These are phyloP conservation scores for Andricus quercusramuli DNA, from an alignment of 2,888 invertebrate genomes.

Conservation along the genomic window DNA sequence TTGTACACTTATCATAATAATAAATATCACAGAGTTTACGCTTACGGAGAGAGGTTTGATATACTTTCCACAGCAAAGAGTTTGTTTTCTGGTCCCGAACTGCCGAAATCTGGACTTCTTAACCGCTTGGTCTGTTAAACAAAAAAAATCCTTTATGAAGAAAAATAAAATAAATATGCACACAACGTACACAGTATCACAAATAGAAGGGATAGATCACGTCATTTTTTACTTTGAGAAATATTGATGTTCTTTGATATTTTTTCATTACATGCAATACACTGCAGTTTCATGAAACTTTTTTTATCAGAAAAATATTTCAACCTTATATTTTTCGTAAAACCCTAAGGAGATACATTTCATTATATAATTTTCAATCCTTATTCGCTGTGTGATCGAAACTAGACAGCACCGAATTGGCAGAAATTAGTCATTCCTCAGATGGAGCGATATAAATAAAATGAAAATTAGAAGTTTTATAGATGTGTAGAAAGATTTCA, in stretches of 20 bases:
- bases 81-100: slow-evolving; percentile 52
- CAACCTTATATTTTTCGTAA: not conserved
- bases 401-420: too few relatives aligned
- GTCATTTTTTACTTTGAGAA: too few relatives aligned
- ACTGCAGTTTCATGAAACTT: not conserved
- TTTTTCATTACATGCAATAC: not conserved
- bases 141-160: slow-evolving; percentile 48
- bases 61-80: slow-evolving; percentile 17
- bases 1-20: too few relatives aligned
- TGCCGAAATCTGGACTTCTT: slow-evolving; percentile 61
- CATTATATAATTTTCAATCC: not conserved
- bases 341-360: not conserved
- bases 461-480: too few relatives aligned
- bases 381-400: not conserved
- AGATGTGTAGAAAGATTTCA: too few relatives aligned
- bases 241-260: not conserved
- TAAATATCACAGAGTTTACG: not conserved
- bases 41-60: slow-evolving; percentile 25
- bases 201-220: not conserved
- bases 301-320: not conserved
- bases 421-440: too few relatives aligned
- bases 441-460: too few relatives aligned
- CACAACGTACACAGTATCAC: slow-evolving; percentile 37
- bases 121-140: slow-evolving; percentile 64
- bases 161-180: not conserved